Evolutionary conservation across 2,797 vertebrate genomes (phyloP).

Genomic region (Corythornis leucogaster): DNA sequence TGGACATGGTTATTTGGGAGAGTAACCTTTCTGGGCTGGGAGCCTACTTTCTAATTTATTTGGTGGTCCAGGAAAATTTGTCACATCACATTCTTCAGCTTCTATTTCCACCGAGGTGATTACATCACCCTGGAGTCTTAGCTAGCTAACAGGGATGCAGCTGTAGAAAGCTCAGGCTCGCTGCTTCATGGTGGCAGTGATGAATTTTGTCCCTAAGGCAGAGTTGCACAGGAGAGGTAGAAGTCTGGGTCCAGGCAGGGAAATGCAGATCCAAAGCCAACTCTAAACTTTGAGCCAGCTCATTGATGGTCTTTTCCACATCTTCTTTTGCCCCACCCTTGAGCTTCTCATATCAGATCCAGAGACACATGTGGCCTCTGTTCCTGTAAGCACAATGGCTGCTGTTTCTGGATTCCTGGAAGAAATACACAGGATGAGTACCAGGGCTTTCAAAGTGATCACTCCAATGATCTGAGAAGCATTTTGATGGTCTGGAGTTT

Average conservation of each 20-base stretch:
- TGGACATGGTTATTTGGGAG: slow-evolving; percentile 48
- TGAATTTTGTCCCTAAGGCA: slow-evolving; percentile 1
- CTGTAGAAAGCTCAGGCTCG: slow-evolving; percentile 1
- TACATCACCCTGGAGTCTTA: slow-evolving; percentile 6
- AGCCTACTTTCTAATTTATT: slow-evolving; percentile 60
- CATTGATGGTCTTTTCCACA: not conserved
- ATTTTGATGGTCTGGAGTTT: not conserved
- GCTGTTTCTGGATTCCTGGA: not conserved
- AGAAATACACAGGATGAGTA: not conserved
- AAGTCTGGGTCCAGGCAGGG: not conserved
- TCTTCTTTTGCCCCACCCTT: not conserved
- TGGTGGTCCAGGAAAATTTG: slow-evolving; percentile 15
- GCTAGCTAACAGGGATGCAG: not conserved
- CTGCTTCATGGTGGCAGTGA: not conserved
- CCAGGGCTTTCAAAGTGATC: not conserved
- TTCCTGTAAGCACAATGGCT: not conserved
- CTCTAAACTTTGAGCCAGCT: not conserved
- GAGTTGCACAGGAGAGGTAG: not conserved
- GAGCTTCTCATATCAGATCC: not conserved
- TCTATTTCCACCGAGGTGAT: slow-evolving; percentile 22
- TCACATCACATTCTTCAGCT: slow-evolving; percentile 49
- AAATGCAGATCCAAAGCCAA: slow-evolving; percentile 9
- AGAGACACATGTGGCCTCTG: not conserved
- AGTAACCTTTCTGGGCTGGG: slow-evolving; percentile 37
- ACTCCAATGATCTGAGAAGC: not conserved